Evolutionary conservation across 2,797 vertebrate species (phyloP).

Genomic region (Tenualosa thibaudeaui): DNA sequence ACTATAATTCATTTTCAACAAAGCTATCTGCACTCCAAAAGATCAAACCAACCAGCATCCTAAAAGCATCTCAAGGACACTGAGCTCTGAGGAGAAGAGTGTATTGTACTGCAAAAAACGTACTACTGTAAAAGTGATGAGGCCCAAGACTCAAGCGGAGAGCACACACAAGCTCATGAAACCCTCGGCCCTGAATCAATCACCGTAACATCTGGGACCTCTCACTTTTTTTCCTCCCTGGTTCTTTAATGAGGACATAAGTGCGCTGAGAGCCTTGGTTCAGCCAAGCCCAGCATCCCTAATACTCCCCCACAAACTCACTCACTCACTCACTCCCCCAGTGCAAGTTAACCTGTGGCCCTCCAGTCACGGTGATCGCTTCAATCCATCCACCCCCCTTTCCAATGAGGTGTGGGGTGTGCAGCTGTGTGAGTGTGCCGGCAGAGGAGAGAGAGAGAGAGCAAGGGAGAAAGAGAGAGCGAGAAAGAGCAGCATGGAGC

Average conservation of each 20-base stretch:
- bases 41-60: not conserved
- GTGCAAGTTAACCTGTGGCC: not conserved
- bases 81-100: not conserved
- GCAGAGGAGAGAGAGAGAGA: not conserved
- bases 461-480: no score
- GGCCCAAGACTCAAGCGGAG: not conserved
- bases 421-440: not conserved
- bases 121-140: slow-evolving; percentile 22
- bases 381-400: not conserved
- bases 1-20: not conserved
- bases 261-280: not conserved
- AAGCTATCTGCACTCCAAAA: not conserved
- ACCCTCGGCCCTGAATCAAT: not conserved
- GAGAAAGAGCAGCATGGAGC: no score
- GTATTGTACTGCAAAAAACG: no score
- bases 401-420: not conserved
- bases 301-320: not conserved
- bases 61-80: not conserved
- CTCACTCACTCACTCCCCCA: not conserved
- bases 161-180: slow-evolving; percentile 2
- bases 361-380: not conserved
- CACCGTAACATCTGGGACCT: slow-evolving; percentile 4
- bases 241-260: slow-evolving; percentile 31
- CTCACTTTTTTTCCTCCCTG: not conserved
- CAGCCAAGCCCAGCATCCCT: not conserved